phyloP scores from a whole-genome alignment of 2,888 invertebrate genomes.

The Carterocephalus palaemon region DNA sequence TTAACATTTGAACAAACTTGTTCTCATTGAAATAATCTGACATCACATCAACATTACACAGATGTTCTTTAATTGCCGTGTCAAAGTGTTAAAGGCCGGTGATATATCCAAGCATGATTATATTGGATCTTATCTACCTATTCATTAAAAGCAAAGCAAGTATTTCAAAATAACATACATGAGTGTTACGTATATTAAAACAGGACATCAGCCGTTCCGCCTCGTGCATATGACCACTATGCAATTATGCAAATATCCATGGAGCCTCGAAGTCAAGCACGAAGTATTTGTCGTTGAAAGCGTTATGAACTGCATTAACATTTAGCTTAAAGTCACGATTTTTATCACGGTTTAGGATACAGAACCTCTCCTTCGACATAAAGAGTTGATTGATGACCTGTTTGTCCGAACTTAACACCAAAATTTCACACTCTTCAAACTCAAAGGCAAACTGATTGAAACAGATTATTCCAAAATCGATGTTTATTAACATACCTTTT shows the following conservation, averaged over 20 bases:
- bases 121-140: neutral
- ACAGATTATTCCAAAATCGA: no score
- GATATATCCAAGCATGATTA: neutral
- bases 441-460: no score
- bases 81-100: neutral
- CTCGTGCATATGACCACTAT: conserved; percentile 31
- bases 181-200: conserved; percentile 16
- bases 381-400: no score
- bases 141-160: conserved; percentile 1
- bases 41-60: conserved; percentile 10
- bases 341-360: no score
- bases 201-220: conserved; percentile 30
- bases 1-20: conserved; percentile 19
- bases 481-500: no score
- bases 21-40: conserved; percentile 8
- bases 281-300: no score
- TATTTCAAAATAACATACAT: conserved; percentile 4
- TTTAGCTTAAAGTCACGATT: no score
- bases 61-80: conserved; percentile 3
- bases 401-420: no score
- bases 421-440: no score
- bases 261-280: conserved; percentile 29
- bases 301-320: no score
- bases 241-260: conserved; percentile 37
- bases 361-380: no score